These are phyloP conservation scores for Gymnosoma rotundatum DNA, from an alignment of 2,888 invertebrate species.

Conservation along the genomic window DNA sequence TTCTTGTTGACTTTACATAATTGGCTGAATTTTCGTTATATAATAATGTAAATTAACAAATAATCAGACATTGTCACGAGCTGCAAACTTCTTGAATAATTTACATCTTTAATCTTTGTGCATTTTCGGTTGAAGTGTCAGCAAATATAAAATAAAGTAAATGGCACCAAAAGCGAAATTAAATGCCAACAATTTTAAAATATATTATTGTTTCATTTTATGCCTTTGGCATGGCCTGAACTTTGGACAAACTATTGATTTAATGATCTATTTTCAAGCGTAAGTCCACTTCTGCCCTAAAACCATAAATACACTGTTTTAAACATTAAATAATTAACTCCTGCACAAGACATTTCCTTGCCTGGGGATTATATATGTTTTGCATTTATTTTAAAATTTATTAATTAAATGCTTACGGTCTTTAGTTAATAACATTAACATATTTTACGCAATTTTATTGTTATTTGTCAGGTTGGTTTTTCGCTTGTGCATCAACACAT, in stretches of 20 bases:
- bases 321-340: constrained; percentile 49
- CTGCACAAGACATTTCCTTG: constrained; percentile 31
- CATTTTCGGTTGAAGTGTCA: too few species aligned
- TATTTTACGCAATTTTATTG: constrained; percentile 57
- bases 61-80: too few species aligned
- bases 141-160: too few species aligned
- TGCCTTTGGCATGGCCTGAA: neutral
- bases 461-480: constrained; percentile 25
- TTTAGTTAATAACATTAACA: constrained; percentile 65
- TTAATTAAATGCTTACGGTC: constrained; percentile 62
- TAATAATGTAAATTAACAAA: too few species aligned
- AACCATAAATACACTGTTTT: constrained; percentile 14
- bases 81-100: too few species aligned
- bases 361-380: constrained; percentile 41
- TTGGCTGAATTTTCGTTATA: too few species aligned
- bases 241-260: neutral
- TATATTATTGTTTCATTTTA: neutral
- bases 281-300: neutral
- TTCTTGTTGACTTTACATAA: too few species aligned
- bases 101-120: too few species aligned
- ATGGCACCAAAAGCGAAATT: neutral
- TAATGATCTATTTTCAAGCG: constrained; percentile 5
- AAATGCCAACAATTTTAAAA: neutral
- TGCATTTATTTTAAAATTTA: constrained; percentile 52
- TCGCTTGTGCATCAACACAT: constrained; percentile 7